These are phyloP conservation scores for Lasiommata megera DNA, from an alignment of 2,888 invertebrate species.

Conservation along the genomic window DNA sequence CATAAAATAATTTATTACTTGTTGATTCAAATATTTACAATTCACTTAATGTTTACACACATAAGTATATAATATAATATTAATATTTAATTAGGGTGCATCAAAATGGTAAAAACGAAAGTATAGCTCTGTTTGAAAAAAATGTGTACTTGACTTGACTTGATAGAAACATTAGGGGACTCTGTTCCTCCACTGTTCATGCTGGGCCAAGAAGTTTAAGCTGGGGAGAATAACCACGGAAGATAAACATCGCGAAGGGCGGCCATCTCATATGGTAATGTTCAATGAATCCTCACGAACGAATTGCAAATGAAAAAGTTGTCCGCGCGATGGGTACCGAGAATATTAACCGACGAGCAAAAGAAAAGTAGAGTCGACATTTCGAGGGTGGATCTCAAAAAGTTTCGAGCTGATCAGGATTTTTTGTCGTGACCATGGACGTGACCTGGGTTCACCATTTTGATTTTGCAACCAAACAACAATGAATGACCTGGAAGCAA, in stretches of 20 bases:
- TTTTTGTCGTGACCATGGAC: slow-evolving; percentile 34
- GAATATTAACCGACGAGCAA: slow-evolving; percentile 22
- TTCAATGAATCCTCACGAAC: slow-evolving; percentile 28
- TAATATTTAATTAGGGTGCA: no score
- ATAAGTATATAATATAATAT: no score
- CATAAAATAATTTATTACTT: slow-evolving; percentile 23
- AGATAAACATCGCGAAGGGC: slow-evolving; percentile 6
- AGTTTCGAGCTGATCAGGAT: slow-evolving; percentile 19
- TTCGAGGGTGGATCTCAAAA: slow-evolving; percentile 4
- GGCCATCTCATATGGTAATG: slow-evolving; percentile 31
- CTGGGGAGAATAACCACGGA: background rate
- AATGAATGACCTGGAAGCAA: slow-evolving; percentile 30
- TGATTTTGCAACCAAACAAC: slow-evolving; percentile 29
- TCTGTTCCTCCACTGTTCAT: no score
- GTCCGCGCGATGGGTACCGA: slow-evolving; percentile 33
- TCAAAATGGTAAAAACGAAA: no score
- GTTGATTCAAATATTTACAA: slow-evolving; percentile 17
- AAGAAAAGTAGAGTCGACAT: background rate
- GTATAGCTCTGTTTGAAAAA: no score
- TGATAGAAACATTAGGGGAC: no score
- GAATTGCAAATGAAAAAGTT: slow-evolving; percentile 31
- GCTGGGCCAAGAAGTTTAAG: background rate
- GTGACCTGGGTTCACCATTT: slow-evolving; percentile 31
- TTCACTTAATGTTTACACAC: slow-evolving; percentile 2
- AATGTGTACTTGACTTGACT: no score